These are phyloP conservation scores for Otus sunia DNA, from an alignment of 2,113 vertebrate genomes.

Conservation along the genomic window DNA sequence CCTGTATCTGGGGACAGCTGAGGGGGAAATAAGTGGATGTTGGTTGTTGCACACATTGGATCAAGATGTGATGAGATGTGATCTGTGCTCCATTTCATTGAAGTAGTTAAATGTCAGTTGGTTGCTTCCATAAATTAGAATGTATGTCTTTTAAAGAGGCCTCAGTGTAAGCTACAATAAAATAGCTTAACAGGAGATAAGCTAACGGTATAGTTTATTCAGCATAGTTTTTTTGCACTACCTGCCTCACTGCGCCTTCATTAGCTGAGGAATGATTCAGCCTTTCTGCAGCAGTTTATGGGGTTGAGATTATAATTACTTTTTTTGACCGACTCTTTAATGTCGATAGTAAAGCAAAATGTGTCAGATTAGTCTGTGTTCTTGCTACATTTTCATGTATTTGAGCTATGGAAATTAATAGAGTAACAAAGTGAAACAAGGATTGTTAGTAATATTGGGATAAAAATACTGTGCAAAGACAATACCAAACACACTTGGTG, in stretches of 20 bases:
- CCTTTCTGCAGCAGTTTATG: not conserved
- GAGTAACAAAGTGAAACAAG: not conserved
- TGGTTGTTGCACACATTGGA: slow-evolving; percentile 41
- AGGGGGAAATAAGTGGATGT: not conserved
- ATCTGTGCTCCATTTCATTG: slow-evolving; percentile 35
- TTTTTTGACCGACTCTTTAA: not conserved
- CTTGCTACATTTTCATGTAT: not conserved
- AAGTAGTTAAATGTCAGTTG: slow-evolving; percentile 56
- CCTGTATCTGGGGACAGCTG: not conserved
- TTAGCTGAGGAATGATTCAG: not conserved
- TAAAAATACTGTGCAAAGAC: not conserved
- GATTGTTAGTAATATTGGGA: not conserved
- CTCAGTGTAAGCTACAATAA: not conserved
- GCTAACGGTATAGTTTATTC: not conserved
- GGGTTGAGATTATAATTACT: not conserved
- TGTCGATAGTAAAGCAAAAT: not conserved
- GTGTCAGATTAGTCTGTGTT: not conserved
- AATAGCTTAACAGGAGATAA: not conserved
- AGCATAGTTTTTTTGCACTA: not conserved
- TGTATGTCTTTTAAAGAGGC: slow-evolving; percentile 4
- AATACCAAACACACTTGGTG: not conserved
- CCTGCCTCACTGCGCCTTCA: not conserved
- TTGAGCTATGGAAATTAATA: not conserved
- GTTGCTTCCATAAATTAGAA: slow-evolving; percentile 53
- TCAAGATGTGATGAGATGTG: slow-evolving; percentile 65